These are phyloP conservation scores for Xestia xanthographa DNA, from an alignment of 2,888 invertebrate species.

Conservation along the genomic window DNA sequence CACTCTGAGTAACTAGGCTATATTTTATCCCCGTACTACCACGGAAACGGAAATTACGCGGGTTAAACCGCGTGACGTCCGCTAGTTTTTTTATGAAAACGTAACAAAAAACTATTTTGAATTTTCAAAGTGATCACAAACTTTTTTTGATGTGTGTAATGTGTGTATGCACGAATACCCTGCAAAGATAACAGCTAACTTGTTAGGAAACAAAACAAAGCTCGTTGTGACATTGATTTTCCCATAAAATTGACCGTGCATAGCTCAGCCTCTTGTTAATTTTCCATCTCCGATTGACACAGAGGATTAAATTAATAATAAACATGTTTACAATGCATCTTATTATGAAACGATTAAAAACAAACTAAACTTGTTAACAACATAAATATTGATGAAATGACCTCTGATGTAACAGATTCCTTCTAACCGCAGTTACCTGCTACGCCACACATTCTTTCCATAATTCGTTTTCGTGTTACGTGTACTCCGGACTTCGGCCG, in stretches of 20 bases:
- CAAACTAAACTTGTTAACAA: conserved; percentile 2
- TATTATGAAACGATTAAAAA: conserved; percentile 16
- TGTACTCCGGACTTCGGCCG: not conserved
- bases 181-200: conserved; percentile 11
- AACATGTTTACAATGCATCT: conserved; percentile 12
- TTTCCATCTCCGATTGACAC: not conserved
- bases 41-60: too few relatives aligned
- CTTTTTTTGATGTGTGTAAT: too few relatives aligned
- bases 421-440: conserved; percentile 9
- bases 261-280: not conserved
- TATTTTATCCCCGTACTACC: too few relatives aligned
- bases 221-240: conserved; percentile 3
- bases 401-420: conserved; percentile 40
- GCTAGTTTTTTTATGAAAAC: too few relatives aligned
- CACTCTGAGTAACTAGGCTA: too few relatives aligned
- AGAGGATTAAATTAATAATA: conserved; percentile 5
- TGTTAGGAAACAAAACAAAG: conserved; percentile 8
- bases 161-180: not conserved
- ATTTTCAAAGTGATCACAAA: too few relatives aligned
- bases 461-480: conserved; percentile 12
- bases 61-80: too few relatives aligned
- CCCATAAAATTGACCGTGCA: not conserved
- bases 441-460: conserved; percentile 34
- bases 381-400: conserved; percentile 39
- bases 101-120: too few relatives aligned